Percentiles rank a stretch among this genome's conserved stretches.
phyloP scores from a whole-genome alignment of 1,140 invertebrate genomes.

The Batillaria attramentaria region DNA sequence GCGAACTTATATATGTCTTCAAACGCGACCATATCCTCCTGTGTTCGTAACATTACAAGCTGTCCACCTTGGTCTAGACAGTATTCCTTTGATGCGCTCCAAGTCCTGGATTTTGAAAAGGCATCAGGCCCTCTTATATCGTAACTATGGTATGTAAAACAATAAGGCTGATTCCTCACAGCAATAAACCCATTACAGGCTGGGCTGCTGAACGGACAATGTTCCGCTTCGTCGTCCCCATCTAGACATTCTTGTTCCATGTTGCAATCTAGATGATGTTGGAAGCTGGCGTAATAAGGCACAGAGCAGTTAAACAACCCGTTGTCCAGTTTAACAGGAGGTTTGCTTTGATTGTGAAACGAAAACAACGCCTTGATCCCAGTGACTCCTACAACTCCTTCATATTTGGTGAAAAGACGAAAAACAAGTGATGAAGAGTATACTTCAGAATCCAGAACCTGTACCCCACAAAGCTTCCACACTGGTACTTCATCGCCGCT shows the following conservation, averaged over 20 bases:
- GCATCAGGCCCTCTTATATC: neutral
- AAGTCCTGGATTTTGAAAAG: no score
- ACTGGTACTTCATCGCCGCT: no score
- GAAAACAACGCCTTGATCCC: neutral
- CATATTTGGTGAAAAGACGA: no score
- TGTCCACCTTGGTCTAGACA: neutral
- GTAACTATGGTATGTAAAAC: neutral
- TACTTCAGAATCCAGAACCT: no score
- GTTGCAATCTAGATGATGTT: constrained; percentile 2
- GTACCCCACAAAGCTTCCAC: no score
- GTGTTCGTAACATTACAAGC: neutral
- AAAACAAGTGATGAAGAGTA: no score
- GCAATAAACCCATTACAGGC: neutral
- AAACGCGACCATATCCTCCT: neutral
- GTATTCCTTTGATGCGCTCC: no score
- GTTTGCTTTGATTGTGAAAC: neutral
- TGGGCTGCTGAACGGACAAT: neutral
- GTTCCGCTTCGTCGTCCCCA: constrained; percentile 13
- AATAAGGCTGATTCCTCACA: neutral
- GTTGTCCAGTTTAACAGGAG: neutral
- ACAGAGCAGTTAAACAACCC: constrained; percentile 7
- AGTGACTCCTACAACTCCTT: no score
- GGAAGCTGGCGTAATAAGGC: constrained; percentile 3
- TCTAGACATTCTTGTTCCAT: neutral
- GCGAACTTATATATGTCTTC: neutral